Evolutionary conservation across 2,888 invertebrate species (phyloP).

Genomic region (Cosmorhoe ocellata): DNA sequence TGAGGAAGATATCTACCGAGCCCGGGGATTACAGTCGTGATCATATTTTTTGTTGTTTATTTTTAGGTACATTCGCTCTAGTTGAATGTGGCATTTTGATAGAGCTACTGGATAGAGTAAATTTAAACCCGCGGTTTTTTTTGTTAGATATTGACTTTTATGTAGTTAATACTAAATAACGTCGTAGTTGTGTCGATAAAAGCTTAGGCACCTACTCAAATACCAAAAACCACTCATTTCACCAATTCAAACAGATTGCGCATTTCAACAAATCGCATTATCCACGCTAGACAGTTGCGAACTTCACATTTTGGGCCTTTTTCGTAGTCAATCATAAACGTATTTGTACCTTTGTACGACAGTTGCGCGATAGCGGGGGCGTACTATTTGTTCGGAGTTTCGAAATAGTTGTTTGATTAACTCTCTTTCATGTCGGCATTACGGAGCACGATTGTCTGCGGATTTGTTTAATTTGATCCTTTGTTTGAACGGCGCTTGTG

Average conservation of each 20-base stretch:
- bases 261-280: slow-evolving; percentile 64
- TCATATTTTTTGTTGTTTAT: no score
- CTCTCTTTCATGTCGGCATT: slow-evolving; percentile 75
- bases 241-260: slow-evolving; percentile 59
- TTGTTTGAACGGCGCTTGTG: slow-evolving; percentile 76
- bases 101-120: no score
- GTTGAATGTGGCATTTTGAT: no score
- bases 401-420: slow-evolving; percentile 79
- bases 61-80: no score
- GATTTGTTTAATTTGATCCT: slow-evolving; percentile 80
- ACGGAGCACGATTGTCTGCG: slow-evolving; percentile 72
- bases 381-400: slow-evolving; percentile 59
- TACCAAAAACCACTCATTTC: slow-evolving; percentile 40
- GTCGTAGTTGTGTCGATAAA: no score
- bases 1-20: no score
- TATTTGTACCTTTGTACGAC: slow-evolving; percentile 61
- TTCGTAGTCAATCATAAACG: slow-evolving; percentile 70
- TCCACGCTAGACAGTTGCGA: slow-evolving; percentile 49
- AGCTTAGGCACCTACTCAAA: no score
- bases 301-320: slow-evolving; percentile 34
- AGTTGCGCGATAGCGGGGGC: slow-evolving; percentile 63
- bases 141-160: no score
- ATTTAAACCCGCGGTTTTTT: no score
- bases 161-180: no score
- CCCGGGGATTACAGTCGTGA: no score